Evolutionary conservation across 2,888 invertebrate genomes (phyloP), one percentile per base, ranked within the genome.

Genomic region (Phlogophora meticulosa): DNA sequence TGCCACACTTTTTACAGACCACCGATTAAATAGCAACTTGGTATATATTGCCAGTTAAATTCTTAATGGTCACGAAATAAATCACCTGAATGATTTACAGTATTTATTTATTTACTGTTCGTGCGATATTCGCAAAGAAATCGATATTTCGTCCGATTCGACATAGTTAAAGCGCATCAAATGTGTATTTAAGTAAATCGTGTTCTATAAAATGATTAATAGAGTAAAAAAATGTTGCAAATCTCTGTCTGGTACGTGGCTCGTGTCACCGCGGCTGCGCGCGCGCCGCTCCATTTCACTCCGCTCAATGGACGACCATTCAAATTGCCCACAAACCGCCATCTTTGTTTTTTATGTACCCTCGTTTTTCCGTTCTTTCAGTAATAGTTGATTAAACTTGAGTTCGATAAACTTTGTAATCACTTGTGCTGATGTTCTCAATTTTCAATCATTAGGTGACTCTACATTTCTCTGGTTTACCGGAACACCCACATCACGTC

Each of bases 191-290:
- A 73, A 75, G 55, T 64, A 74, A 79, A 76, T 63, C 73, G 63
- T 53, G 70, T 75, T 82, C 66, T 68, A 55, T 66, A 66, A 71
- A 78, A 76, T 75, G 70, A 68, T 72, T 65, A 74, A 64, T 60
- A 58, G 53, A 52, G 60, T 57, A 61, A 72, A 77, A 83, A 88
- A 91, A 86, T 85, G 90, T 92, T 91, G 85, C 72, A 56, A 77
- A 86, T 80, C 76, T 69, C 87, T 88, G 86, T 36, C 70, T 51
- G 77, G 66, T 79, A 66, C 80, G 72, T 88, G 91, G 93, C 94
- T 92, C 93, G 94, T 94, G 94, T 91, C 92, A 88, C 86, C 85
- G 88, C 87, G 83, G 79, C 82, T 80, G 84, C 82, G 81, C 87
- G 83, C 86, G 86, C 84, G 82, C 82, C 91, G 92, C 91, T 92